A percentile compares a stretch with the other conserved stretches of the same genome.
Conservation (phyloP, 1,140 invertebrate genomes). For the Drosophila asahinai region DNA sequence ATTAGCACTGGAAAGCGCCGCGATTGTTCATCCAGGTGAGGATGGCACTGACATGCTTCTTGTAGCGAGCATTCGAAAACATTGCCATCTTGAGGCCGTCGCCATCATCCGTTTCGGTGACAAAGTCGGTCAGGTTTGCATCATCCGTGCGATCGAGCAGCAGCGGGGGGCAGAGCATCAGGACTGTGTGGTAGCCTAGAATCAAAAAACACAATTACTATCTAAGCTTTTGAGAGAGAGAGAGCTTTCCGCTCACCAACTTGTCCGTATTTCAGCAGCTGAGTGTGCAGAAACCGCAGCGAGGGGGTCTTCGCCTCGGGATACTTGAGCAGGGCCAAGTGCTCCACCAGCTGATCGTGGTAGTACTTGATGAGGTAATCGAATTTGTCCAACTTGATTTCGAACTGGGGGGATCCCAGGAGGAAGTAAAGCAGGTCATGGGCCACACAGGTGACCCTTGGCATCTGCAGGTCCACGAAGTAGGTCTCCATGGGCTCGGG, state of each 20-base stretch:
- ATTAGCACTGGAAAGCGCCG: slow-evolving; percentile 35
- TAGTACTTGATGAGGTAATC: slow-evolving; percentile 69
- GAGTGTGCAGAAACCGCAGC: slow-evolving; percentile 66
- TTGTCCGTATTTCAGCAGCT: slow-evolving; percentile 58
- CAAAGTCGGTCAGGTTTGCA: slow-evolving; percentile 46
- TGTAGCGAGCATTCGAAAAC: slow-evolving; percentile 51
- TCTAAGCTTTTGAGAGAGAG: background rate
- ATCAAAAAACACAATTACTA: background rate
- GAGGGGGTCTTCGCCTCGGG: slow-evolving; percentile 72
- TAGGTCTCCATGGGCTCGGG: slow-evolving; percentile 48
- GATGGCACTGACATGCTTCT: slow-evolving; percentile 43
- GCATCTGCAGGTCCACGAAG: slow-evolving; percentile 84
- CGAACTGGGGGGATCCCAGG: slow-evolving; percentile 55
- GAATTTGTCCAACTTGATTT: slow-evolving; percentile 58
- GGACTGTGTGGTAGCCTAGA: slow-evolving; percentile 44
- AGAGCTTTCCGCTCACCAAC: slow-evolving; percentile 35
- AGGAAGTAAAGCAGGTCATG: slow-evolving; percentile 79
- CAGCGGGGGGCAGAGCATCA: slow-evolving; percentile 52
- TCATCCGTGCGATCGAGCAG: slow-evolving; percentile 52
- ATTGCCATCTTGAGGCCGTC: slow-evolving; percentile 49
- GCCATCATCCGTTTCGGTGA: slow-evolving; percentile 47
- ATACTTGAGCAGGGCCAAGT: slow-evolving; percentile 60
- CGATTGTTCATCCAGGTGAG: slow-evolving; percentile 56
- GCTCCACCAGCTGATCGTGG: slow-evolving; percentile 55
- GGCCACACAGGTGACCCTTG: slow-evolving; percentile 61